Conservation (phyloP, 2,113 vertebrate species). For the Xenopus laevis region DNA sequence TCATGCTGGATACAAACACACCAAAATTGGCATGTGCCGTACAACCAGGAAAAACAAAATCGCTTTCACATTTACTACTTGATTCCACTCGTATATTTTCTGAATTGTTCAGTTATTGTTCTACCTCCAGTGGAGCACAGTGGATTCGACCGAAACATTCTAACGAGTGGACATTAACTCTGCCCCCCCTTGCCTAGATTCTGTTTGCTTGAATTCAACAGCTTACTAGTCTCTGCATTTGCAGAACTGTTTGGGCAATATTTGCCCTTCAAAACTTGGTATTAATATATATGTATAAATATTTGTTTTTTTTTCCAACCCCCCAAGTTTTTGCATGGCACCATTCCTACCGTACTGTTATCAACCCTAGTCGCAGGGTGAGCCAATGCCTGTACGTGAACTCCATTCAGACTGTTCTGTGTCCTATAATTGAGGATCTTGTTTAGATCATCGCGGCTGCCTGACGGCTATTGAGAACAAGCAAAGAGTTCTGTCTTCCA, state of each 20-base stretch:
- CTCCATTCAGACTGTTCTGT: background rate
- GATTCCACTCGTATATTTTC: constrained; percentile 59
- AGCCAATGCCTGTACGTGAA: constrained; percentile 41
- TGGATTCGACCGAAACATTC: constrained; percentile 18
- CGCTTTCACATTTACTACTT: constrained; percentile 51
- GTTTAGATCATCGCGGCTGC: too few relatives aligned
- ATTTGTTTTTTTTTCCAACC: constrained; percentile 22
- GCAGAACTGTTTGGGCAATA: constrained; percentile 84
- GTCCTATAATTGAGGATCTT: background rate
- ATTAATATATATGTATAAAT: constrained; percentile 30
- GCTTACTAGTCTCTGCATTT: constrained; percentile 71
- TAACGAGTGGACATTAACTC: constrained; percentile 15
- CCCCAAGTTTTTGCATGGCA: constrained; percentile 46
- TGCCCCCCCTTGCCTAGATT: constrained; percentile 24
- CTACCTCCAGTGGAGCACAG: constrained; percentile 46
- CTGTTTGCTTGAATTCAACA: constrained; percentile 61
- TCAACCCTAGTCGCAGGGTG: constrained; percentile 52
- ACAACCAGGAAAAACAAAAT: constrained; percentile 54
- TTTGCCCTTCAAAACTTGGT: constrained; percentile 70
- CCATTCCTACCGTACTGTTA: constrained; percentile 66
- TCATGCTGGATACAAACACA: constrained; percentile 53
- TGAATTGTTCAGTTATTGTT: constrained; percentile 67
- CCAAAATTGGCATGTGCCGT: constrained; percentile 51
- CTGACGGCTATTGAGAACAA: constrained; percentile 12
- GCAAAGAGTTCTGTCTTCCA: constrained; percentile 58